Conservation (phyloP, 2,113 vertebrate species). For the Lophochroa leadbeateri region DNA sequence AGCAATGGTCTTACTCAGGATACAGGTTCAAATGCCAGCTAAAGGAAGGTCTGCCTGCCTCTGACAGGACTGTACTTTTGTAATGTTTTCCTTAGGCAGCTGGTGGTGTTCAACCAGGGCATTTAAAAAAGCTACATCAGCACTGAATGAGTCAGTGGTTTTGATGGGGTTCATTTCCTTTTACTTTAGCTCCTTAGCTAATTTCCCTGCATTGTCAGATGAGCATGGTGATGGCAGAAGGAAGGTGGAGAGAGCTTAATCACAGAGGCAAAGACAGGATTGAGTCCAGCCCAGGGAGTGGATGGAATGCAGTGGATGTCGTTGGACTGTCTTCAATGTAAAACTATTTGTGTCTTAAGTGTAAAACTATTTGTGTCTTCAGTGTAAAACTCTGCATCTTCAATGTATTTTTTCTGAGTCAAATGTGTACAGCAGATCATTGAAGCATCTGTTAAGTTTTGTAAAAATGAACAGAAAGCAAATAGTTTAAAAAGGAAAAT, state of each 20-base stretch:
- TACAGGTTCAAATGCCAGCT: not conserved
- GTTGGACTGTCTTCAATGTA: not conserved
- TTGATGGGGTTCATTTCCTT: not conserved
- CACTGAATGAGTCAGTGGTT: not conserved
- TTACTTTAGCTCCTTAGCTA: not conserved
- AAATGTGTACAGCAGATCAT: not conserved
- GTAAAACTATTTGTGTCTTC: not conserved
- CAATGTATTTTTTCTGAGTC: not conserved
- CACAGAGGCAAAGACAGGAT: not conserved
- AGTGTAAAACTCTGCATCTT: not conserved
- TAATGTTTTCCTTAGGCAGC: not conserved
- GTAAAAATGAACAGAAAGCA: not conserved
- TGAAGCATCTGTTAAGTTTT: not conserved
- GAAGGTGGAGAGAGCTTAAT: not conserved
- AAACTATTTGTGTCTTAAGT: not conserved
- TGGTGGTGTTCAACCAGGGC: fast-evolving
- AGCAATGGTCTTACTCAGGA: not conserved
- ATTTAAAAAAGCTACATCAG: not conserved
- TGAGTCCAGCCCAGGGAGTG: too few relatives aligned
- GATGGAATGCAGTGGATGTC: fast-evolving
- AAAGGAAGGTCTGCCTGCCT: not conserved
- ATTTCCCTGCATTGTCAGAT: not conserved
- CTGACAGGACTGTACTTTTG: not conserved
- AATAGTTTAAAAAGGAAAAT: not conserved
- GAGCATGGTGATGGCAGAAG: not conserved